Evolutionary conservation across 2,113 vertebrate species (phyloP).

Genomic region (Pachyramphus minor): DNA sequence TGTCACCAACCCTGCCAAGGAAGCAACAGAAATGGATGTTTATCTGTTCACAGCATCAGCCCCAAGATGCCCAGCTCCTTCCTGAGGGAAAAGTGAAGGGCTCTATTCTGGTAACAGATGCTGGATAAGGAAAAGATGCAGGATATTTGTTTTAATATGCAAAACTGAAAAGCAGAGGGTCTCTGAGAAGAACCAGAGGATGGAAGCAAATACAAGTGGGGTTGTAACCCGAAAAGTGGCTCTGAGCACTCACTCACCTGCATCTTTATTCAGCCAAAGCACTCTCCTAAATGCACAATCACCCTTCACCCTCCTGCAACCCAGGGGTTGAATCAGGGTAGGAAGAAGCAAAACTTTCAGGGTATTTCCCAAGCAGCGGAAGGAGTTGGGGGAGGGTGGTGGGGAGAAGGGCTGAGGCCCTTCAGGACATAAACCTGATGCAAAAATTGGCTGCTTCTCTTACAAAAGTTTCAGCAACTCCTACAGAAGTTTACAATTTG

Average conservation of each 20-base stretch:
- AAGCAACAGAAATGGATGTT: accelerated
- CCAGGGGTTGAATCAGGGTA: background rate
- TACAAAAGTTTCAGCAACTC: background rate
- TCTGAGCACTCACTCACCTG: background rate
- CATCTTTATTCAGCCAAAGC: background rate
- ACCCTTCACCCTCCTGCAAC: background rate
- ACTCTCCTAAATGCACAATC: background rate
- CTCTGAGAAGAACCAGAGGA: background rate
- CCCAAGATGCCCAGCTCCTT: background rate
- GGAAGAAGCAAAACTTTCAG: background rate
- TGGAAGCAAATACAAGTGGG: accelerated
- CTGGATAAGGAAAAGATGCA: background rate
- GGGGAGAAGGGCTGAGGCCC: background rate
- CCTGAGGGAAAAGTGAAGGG: too few species aligned
- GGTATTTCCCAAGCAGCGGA: background rate
- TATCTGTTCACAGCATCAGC: background rate
- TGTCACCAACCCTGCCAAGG: background rate
- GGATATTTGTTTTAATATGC: accelerated
- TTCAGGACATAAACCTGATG: background rate
- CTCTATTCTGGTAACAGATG: background rate
- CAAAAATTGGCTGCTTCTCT: background rate
- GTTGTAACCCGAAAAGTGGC: background rate
- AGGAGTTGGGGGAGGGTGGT: background rate
- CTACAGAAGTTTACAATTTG: background rate
- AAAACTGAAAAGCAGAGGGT: background rate